These are phyloP conservation scores for Lasioglossum baleicum DNA, from an alignment of 1,140 invertebrate genomes.

Conservation along the genomic window DNA sequence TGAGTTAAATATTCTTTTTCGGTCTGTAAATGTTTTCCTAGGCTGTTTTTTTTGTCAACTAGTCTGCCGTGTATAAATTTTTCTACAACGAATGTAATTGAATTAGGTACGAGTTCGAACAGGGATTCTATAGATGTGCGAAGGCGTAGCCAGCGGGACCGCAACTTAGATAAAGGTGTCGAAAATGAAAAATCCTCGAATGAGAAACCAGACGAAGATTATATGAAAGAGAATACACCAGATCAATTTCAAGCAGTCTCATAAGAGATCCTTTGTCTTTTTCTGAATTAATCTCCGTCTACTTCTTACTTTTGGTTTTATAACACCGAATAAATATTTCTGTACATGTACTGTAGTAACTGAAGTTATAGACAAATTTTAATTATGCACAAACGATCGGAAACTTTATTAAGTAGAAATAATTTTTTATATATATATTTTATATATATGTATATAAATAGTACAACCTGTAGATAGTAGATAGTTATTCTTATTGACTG, in stretches of 20 bases:
- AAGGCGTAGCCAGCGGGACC: slow-evolving; percentile 21
- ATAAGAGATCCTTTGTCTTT: slow-evolving; percentile 16
- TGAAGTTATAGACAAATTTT: background rate
- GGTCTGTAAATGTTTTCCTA: background rate
- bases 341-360: slow-evolving; percentile 5
- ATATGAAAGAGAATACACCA: slow-evolving; percentile 52
- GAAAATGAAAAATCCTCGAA: slow-evolving; percentile 62
- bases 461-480: background rate
- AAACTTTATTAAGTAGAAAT: background rate
- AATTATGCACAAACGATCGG: background rate
- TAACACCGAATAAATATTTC: slow-evolving; percentile 33
- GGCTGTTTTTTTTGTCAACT: background rate
- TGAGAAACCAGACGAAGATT: slow-evolving; percentile 58
- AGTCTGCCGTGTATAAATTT: background rate
- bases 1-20: background rate
- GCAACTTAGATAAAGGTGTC: slow-evolving; percentile 52
- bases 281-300: slow-evolving; percentile 21
- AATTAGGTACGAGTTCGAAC: slow-evolving; percentile 63
- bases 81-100: slow-evolving; percentile 24
- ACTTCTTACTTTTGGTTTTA: slow-evolving; percentile 16
- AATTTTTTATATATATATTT: background rate
- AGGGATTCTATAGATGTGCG: slow-evolving; percentile 50
- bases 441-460: background rate
- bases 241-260: slow-evolving; percentile 35
- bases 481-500: background rate